A percentile compares a stretch with the other conserved stretches of the same genome.
Conservation (phyloP, 2,888 invertebrate genomes). For the Trilocha varians region DNA sequence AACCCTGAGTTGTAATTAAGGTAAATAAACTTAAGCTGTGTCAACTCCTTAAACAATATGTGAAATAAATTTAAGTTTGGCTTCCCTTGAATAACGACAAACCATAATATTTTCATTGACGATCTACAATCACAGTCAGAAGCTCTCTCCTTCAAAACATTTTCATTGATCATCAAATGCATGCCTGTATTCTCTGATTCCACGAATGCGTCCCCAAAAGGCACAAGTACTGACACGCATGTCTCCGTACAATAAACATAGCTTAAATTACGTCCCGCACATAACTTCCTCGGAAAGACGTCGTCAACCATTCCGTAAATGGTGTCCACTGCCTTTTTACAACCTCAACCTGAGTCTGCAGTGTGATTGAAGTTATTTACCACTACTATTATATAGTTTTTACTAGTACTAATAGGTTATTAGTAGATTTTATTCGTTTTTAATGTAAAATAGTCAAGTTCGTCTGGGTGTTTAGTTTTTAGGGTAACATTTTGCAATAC, state of each 20-base stretch:
- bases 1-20: too few species aligned
- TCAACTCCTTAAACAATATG: too few species aligned
- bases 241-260: slow-evolving; percentile 14
- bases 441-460: too few species aligned
- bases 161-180: background rate
- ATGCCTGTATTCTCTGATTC: slow-evolving; percentile 2
- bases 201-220: slow-evolving; percentile 33
- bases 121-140: background rate
- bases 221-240: slow-evolving; percentile 20
- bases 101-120: too few species aligned
- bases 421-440: too few species aligned
- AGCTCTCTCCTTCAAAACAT: background rate
- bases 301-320: slow-evolving; percentile 17
- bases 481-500: too few species aligned
- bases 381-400: background rate
- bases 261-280: slow-evolving; percentile 14
- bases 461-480: too few species aligned
- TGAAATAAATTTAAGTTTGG: too few species aligned
- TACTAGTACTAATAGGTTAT: too few species aligned
- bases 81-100: too few species aligned
- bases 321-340: slow-evolving; percentile 4
- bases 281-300: slow-evolving; percentile 20
- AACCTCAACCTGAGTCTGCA: background rate
- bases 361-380: background rate
- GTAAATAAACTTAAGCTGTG: too few species aligned